Evolutionary conservation across 2,113 vertebrate species (phyloP), one percentile per base, ranked within the genome.

Genomic region (Clarias macrocephalus): DNA sequence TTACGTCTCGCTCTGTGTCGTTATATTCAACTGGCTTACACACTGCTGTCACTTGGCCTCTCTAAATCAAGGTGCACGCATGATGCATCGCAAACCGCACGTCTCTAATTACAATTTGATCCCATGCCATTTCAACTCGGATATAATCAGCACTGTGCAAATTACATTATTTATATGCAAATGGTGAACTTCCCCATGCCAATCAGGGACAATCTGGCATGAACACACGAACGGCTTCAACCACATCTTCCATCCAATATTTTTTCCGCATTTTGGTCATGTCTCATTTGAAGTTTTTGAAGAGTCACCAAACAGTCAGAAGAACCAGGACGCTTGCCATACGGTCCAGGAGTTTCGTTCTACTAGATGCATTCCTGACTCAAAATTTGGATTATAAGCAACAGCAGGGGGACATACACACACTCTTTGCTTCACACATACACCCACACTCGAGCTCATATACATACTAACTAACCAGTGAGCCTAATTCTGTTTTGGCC

Each of bases 401-500:
- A 56, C 25, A 82, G 18, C 30, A 56, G 4, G 56, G 16, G 48
- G 15, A 42, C 7, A 56, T 21, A 81, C 28, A 16, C 59, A 21
- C 16, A 42, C 33, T 28, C 16, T 21, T 33, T 62, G 19, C 28
- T 56, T 57, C 68, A 83, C 33, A 60, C 63, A 81, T 54, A 82
- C 77, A 73, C 66, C 48, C 54, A 85, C 66, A 84, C 37, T 85
- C 37, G 23, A 75, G 18, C 60, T 86, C 76, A 82, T 80, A 80
- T 83, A 75, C 68, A 83, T 80, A 72, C 56, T 85, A 59, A 72
- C 80, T 84, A 85, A 92, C 86, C 73, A 88, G 88, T 88, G 89
- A 92, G 90, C 89, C 89, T 90, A 89, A 93, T 92, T 82, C 80
- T 90, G 33, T 62, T 83, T 84, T 80, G 65, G 92, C 91, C 88